Conservation (phyloP, 2,113 vertebrate species). For the Cynopterus brachyotis region DNA sequence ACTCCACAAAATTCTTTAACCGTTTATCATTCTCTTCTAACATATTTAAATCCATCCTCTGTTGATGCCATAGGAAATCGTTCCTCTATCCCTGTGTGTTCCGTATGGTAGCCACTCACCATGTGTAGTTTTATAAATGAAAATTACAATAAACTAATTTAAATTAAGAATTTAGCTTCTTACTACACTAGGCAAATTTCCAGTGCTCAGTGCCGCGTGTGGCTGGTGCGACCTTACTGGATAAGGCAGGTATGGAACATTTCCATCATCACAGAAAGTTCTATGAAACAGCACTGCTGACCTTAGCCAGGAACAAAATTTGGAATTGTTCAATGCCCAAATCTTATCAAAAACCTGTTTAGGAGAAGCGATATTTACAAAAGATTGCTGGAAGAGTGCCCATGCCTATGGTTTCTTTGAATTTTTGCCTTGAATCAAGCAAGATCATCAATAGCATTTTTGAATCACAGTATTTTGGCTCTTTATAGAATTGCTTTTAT, state of each 20-base stretch:
- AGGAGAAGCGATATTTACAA: not conserved
- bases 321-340: not conserved
- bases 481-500: not conserved
- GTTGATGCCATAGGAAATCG: not conserved
- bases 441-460: not conserved
- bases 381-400: not conserved
- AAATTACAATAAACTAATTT: not conserved
- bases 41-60: not conserved
- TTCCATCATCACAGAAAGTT: not conserved
- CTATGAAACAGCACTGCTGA: not conserved
- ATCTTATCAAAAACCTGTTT: not conserved
- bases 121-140: not conserved
- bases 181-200: too few species aligned
- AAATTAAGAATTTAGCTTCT: not conserved
- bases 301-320: not conserved
- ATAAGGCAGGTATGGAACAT: not conserved
- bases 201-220: not conserved
- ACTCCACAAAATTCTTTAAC: not conserved
- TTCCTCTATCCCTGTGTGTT: not conserved
- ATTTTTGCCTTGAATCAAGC: not conserved
- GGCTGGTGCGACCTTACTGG: not conserved
- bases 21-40: not conserved
- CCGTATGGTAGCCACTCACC: not conserved
- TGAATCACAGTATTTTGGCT: not conserved
- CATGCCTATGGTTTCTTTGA: not conserved